Base-by-base conservation (phyloP, 2,888 invertebrate genomes). In the Rapana venosa region DNA sequence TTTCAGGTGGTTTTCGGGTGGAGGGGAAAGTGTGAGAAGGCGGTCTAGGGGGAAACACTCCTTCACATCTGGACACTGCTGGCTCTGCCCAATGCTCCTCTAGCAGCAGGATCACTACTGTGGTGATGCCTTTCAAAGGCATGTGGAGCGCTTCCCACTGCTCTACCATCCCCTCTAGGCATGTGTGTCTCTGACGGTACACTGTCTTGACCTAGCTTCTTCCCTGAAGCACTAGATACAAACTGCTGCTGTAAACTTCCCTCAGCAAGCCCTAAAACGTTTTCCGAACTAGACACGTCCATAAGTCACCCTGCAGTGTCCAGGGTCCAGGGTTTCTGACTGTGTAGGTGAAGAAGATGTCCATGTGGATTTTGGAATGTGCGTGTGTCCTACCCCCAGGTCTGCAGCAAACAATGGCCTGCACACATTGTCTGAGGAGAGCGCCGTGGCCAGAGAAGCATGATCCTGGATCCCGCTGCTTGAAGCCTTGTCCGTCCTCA, bases 1-100 rank as follows among this genome's bases (percentile, higher is more conserved):
- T 92, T 47, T 92, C 90, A 22, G 70, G 70, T 30, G 26, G 35
- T 32, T 74, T 77, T 20, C 13, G 32, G 15, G 88, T 26, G 1
- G 77, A 30, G 26, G 87, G 36, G 61, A 32, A 81, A 17, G 87
- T 30, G 36, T 86, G 86, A 17, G 66, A n/a, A 11, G 61, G 66
- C 6, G 86, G 86, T 17, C 86, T 8, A 35, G 66, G 66, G 5
- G 84, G 20, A 0, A 15, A 17, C 6, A 20, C 22, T 8, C 61
- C 66, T 66, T 66, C 86, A 0, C 30, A 17, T 22, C n/a, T 61
- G 13, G 85, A 26, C 5, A n/a, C 20, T 30, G 58, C 58, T 47
- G 47, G 11, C 6, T 58, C 86, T 8, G 22, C 32, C n/a, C 86
- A 35, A 35, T 58, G 58, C 30, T 86, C 86, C 8, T 66, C 61